Conservation (phyloP, 2,888 invertebrate genomes). For the Acanthosepion esculentum region DNA sequence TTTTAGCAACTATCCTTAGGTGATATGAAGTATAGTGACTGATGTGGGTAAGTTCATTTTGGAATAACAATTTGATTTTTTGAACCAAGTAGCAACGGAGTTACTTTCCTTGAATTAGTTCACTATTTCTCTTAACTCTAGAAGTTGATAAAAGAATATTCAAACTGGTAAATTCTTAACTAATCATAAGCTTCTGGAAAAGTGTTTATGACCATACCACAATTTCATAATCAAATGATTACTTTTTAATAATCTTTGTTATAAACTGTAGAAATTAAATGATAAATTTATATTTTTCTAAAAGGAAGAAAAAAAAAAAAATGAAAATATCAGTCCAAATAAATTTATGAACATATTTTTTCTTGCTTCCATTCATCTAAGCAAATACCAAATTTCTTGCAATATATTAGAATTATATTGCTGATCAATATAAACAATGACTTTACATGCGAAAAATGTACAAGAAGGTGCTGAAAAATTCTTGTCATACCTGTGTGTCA, state of each 20-base stretch:
- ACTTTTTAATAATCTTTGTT: background rate
- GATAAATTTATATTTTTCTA: background rate
- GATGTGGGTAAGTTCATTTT: background rate
- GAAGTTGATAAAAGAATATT: too few species aligned
- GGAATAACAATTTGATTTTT: background rate
- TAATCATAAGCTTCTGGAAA: background rate
- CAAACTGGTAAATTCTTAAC: too few species aligned
- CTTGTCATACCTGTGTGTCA: too few species aligned
- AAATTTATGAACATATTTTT: background rate
- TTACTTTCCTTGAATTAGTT: background rate
- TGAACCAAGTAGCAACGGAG: background rate
- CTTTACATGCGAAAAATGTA: background rate
- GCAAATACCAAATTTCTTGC: slow-evolving; percentile 7
- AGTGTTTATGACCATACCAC: background rate
- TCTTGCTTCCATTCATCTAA: background rate
- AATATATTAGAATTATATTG: background rate
- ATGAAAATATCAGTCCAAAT: background rate
- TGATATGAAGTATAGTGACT: background rate
- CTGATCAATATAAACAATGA: background rate
- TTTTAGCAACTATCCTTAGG: background rate
- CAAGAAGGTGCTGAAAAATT: too few species aligned
- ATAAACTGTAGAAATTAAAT: background rate
- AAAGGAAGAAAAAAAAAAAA: too few species aligned
- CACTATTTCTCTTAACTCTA: background rate
- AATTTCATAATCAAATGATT: background rate